Evolutionary conservation across 2,113 vertebrate species (phyloP), one percentile per base, ranked within the genome.

Genomic region (Paradoxurus hermaphroditus): DNA sequence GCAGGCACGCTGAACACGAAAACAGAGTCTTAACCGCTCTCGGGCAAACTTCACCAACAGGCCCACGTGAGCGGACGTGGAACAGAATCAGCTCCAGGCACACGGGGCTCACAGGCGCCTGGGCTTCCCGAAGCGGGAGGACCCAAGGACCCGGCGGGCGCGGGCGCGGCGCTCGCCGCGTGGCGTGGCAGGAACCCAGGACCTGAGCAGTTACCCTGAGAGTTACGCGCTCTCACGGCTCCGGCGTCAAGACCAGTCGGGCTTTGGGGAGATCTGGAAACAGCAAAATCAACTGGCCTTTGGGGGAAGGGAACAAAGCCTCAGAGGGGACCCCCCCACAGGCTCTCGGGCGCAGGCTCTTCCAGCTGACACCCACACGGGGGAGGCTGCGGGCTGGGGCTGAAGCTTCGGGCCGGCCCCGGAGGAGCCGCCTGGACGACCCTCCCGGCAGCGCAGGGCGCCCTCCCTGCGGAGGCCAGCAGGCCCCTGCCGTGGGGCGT

Each of bases 391-490:
- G 4, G 31, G 82, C n/a, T 73, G 36, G 29, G n/a, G 13, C 34
- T 41, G 72, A 8, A 31, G 3, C 23, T 36, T 31, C 70, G 7
- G 3, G 14, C 34, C 49, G 39, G 81, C 31, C 70, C 68, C 3
- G 1, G 51, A 14, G 0, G 9, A 41, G 85, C 36, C 18, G 79
- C 15, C 16, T 19, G 4, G 13, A 31, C 5, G 53, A 19, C 15
- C 39, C 1, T 13, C 75, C 65, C 11, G 11, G 16, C 8, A 34
- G 84, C 4, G 3, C 29, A 0, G 46, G 53, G 41, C 1, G 2
- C 19, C 31, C 36, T 23, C 36, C 68, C 51, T 23, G 21, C 3
- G 25, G 10, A 12, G 49, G 16, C 5, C 31, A 4, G 4, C 3
- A 7, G 53, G 62, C 34, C 51, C 70, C 83, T 29, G 1, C n/a